Evolutionary conservation across 92 coral and sea anemone genomes (phyloP).

Genomic region (Chrysogorgia sp.): DNA sequence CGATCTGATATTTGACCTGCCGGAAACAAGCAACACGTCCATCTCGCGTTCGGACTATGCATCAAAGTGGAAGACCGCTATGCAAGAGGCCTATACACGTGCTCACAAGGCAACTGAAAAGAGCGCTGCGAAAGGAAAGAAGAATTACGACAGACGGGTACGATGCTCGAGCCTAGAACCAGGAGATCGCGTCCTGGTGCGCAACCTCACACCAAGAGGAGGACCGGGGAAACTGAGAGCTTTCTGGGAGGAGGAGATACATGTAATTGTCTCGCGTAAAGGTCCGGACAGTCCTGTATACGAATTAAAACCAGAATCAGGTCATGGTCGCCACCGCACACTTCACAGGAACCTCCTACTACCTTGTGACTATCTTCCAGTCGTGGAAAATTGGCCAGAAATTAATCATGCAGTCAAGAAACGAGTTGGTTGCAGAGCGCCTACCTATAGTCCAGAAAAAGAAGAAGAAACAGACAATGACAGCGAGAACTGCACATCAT

Average conservation of each 20-base stretch:
- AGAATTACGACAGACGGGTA: conserved; percentile 39
- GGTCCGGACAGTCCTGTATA: too few species aligned
- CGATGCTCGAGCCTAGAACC: conserved; percentile 18
- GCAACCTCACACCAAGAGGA: conserved; percentile 58
- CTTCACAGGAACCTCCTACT: too few species aligned
- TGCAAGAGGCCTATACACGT: conserved; percentile 16
- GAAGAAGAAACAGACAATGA: too few species aligned
- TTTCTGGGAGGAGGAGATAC: conserved; percentile 36
- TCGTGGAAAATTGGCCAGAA: too few species aligned
- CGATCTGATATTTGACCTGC: conserved; percentile 14
- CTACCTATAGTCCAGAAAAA: too few species aligned
- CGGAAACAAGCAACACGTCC: background rate
- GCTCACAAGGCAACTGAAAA: conserved; percentile 35
- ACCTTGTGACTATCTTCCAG: too few species aligned
- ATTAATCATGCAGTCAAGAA: too few species aligned
- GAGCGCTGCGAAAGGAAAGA: conserved; percentile 46
- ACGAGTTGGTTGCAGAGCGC: too few species aligned
- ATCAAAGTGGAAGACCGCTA: conserved; percentile 18
- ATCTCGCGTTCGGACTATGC: conserved; percentile 5
- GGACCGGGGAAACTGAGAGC: conserved; percentile 53
- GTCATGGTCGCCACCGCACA: too few species aligned
- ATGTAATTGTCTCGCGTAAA: conserved; percentile 39
- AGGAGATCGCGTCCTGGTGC: conserved; percentile 51
- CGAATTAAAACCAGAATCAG: too few species aligned
- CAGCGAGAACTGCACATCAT: too few species aligned